These are phyloP conservation scores for Rhingia campestris DNA, from an alignment of 2,888 invertebrate genomes.

Conservation along the genomic window DNA sequence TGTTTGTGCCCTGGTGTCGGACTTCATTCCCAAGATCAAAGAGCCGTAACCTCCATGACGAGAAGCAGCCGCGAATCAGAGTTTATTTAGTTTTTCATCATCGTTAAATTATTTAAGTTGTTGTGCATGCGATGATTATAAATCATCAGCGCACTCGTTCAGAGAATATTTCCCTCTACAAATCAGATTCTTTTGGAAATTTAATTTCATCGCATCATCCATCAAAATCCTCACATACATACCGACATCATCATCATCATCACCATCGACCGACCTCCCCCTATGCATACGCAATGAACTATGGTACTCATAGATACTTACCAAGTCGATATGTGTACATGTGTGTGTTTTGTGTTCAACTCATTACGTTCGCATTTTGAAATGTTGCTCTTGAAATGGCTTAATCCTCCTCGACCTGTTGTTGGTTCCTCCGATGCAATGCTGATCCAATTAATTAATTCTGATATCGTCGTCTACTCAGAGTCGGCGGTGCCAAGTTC, in stretches of 20 bases:
- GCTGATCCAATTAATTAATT: slow-evolving; percentile 72
- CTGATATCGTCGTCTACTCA: neutral
- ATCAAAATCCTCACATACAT: slow-evolving; percentile 30
- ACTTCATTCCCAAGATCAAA: slow-evolving; percentile 44
- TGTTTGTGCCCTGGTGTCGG: neutral
- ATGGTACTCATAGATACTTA: neutral
- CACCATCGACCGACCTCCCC: neutral
- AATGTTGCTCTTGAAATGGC: neutral
- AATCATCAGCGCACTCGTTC: slow-evolving; percentile 48
- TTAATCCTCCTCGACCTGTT: slow-evolving; percentile 60
- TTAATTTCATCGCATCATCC: slow-evolving; percentile 48
- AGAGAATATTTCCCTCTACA: slow-evolving; percentile 51
- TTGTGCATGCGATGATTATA: slow-evolving; percentile 54
- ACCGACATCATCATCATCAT: neutral
- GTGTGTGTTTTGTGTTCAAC: neutral
- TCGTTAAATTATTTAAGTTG: slow-evolving; percentile 48
- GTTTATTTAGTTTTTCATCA: slow-evolving; percentile 33
- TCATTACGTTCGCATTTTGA: neutral
- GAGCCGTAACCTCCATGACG: slow-evolving; percentile 3
- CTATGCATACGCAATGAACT: slow-evolving; percentile 17
- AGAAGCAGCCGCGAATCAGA: neutral
- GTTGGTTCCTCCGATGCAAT: neutral
- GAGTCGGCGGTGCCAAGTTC: slow-evolving; percentile 42
- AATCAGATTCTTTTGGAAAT: slow-evolving; percentile 65
- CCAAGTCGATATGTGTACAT: neutral